Base-by-base conservation (phyloP, 2,888 invertebrate species). In the Entomobrya multifasciata region DNA sequence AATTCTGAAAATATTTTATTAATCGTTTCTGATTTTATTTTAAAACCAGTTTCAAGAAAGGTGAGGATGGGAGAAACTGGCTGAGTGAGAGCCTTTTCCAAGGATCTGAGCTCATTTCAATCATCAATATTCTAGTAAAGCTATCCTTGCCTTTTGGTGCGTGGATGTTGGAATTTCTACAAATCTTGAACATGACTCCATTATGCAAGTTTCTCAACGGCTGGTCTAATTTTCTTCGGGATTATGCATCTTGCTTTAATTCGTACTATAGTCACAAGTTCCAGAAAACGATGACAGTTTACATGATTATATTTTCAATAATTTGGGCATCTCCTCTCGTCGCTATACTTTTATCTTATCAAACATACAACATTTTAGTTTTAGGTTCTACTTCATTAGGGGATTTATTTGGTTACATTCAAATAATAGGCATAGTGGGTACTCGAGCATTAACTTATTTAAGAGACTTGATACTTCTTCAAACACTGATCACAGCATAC, bases 361-460 rank as follows among this genome's bases (percentile, higher is more conserved):
- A 49, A 49, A 5, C 49, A 5, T 15, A 15, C 49, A 49, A 49
- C 49, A 10, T 15, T 49, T 49, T 49, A 3, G 2, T 15, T 3
- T 49, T 15, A 10, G 13, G 8, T 13, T 2, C 2, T 3, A 5
- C 49, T 15, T 15, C 49, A 4, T 3, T 49, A 3, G 49, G 49
- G 8, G 2, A 49, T 49, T 8, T 49, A 49, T 49, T 49, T 13
- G 49, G 8, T 3, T 49, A 49, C 13, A 3, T 15, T n/a, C 49
- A 49, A 49, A 60, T 44, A 8, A 5, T 74, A n/a, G 8, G 15
- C 10, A 25, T 74, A 0, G 36, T 74, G 2, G 82, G 70, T 8
- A 30, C 55, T 6, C 60, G 70, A 6, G 17, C 15, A 2, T 6
- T 82, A n/a, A 57, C 72, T 11, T 60, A 82, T 30, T 5, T 74